Conservation (phyloP, 2,797 vertebrate genomes). For the Myoxocephalus aenaeus region DNA sequence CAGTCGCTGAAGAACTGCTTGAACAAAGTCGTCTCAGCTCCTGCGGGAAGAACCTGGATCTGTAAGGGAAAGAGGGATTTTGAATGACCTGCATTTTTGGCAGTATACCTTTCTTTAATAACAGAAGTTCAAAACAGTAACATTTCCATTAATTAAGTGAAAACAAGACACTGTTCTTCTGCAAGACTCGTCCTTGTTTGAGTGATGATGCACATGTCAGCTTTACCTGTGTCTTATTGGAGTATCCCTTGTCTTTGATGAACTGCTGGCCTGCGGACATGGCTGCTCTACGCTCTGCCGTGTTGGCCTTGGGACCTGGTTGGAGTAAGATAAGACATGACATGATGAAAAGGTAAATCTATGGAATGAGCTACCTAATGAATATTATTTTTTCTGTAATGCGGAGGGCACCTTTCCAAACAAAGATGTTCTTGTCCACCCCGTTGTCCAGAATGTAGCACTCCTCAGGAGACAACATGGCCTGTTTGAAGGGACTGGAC, state of each 20-base stretch:
- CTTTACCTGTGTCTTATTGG: conserved; percentile 79
- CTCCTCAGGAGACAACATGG: conserved; percentile 78
- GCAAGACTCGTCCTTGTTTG: neutral
- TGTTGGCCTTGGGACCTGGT: conserved; percentile 82
- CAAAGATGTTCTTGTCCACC: conserved; percentile 80
- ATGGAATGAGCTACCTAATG: neutral
- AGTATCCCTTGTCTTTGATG: conserved; percentile 84
- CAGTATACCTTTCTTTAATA: neutral
- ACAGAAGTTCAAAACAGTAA: neutral
- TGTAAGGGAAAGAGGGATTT: conserved; percentile 46
- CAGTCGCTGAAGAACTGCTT: conserved; percentile 88
- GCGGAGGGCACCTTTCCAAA: conserved; percentile 85
- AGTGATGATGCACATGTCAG: neutral
- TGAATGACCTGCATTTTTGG: neutral
- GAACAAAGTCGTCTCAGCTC: conserved; percentile 83
- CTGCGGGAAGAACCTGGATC: conserved; percentile 85
- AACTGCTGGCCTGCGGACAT: conserved; percentile 84
- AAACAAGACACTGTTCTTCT: neutral
- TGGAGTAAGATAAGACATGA: conserved; percentile 11
- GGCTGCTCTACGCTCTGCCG: conserved; percentile 82
- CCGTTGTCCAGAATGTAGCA: conserved; percentile 88
- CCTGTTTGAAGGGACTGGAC: conserved; percentile 85
- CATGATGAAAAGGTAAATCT: neutral
- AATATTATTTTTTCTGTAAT: neutral
- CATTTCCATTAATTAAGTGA: neutral